These are phyloP conservation scores for Anoplopoma fimbria DNA, from an alignment of 2,113 vertebrate species.

Conservation along the genomic window DNA sequence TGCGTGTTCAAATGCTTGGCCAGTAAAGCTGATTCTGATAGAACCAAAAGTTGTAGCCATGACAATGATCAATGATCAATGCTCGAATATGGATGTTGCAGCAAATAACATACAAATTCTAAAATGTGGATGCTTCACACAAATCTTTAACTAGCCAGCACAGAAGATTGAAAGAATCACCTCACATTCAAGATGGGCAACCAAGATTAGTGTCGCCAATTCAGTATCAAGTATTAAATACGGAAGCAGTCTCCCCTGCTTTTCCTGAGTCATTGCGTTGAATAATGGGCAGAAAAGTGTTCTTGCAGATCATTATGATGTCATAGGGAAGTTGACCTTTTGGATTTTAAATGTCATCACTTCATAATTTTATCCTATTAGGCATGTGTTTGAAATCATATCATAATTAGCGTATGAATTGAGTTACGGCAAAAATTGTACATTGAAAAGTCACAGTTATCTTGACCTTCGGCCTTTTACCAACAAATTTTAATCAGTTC, in stretches of 20 bases:
- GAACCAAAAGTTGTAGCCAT: too few relatives aligned
- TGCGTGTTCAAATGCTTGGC: too few relatives aligned
- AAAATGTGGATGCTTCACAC: too few relatives aligned
- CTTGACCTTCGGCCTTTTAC: not conserved
- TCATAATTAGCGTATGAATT: not conserved
- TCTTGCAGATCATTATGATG: not conserved
- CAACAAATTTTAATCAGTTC: not conserved
- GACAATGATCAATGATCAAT: too few relatives aligned
- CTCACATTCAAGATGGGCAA: not conserved
- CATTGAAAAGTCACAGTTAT: not conserved
- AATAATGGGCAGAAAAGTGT: not conserved
- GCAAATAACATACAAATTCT: too few relatives aligned
- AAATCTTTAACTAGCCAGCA: too few relatives aligned
- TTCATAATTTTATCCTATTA: not conserved
- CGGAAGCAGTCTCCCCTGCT: too few relatives aligned
- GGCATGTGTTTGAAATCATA: not conserved
- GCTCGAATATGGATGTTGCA: too few relatives aligned
- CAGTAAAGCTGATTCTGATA: too few relatives aligned
- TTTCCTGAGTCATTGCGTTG: not conserved
- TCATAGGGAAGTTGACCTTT: not conserved
- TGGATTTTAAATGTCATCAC: not conserved
- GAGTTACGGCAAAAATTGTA: not conserved
- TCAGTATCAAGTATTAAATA: not conserved
- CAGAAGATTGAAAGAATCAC: too few relatives aligned
- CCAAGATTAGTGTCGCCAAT: not conserved